Evolutionary conservation across 35 echinoderm and acorn worm species (phyloP), one percentile per base, ranked within the genome.

Genomic region (Anneissia japonica): DNA sequence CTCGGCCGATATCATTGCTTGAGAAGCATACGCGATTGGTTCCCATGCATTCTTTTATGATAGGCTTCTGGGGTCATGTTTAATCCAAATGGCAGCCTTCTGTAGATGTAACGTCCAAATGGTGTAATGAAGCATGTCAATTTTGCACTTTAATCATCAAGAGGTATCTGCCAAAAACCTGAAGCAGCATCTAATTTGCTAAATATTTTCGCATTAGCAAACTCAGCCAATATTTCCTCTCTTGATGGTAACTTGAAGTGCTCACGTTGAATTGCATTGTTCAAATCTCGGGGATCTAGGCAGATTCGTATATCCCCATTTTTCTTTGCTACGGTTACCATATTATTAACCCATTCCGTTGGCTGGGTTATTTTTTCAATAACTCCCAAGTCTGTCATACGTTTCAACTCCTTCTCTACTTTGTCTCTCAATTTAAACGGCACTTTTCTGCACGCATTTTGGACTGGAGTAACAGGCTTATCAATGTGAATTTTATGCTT

Each of bases 301-400:
- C 91, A 89, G 3, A 93, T 79, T 75, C 86, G 40, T 6, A 93
- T 72, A 1, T 82, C 31, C 30, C 81, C 84, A 73, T 90, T 90
- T 28, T 45, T 34, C 45, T 87, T 94, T 21, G 74, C 79, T 19
- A 45, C 43, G 3, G 75, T 82, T 0, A 90, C 88, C 31, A 89
- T 34, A 36, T 32, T 80, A 30, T 46, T 85, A 0, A 93, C 82
- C 81, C 87, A 93, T 38, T 81, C 91, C 34, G 86, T 93, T 46
- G 84, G 92, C 85, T 77, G 72, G 4, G 34, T 76, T 86, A 76
- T 19, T 82, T 82, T 93, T 14, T 74, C 91, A 79, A 93, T 90
- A 3, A 90, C 88, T 17, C 32, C 23, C 28, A 39, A 3, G 30
- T 90, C 75, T 85, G 76, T 74, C 83, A 90, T 84, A 34, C 39